A percentile compares a stretch with the other conserved stretches of the same genome.
Evolutionary conservation across 2,797 vertebrate genomes (phyloP).

Genomic region (Amblyraja radiata): DNA sequence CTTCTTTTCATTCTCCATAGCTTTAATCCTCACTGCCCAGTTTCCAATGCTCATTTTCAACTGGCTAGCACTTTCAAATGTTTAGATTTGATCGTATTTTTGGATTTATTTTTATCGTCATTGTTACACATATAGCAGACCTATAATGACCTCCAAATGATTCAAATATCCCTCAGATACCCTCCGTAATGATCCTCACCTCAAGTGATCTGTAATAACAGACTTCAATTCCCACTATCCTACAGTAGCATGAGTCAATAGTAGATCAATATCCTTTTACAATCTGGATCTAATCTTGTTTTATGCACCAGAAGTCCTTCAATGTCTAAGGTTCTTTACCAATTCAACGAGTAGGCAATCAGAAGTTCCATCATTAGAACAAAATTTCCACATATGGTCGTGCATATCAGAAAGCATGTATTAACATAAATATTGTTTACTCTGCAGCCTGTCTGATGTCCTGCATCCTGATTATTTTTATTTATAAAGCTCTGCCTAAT

Average conservation of each 20-base stretch:
- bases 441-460: not conserved
- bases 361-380: not conserved
- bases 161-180: not conserved
- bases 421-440: not conserved
- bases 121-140: not conserved
- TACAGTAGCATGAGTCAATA: not conserved
- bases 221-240: not conserved
- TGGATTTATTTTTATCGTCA: not conserved
- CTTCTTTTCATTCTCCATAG: not conserved
- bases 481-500: not conserved
- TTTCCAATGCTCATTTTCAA: not conserved
- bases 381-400: too few species aligned
- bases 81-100: not conserved
- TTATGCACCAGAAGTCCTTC: not conserved
- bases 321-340: not conserved
- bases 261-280: not conserved
- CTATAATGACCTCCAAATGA: not conserved
- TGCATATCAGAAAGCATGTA: not conserved
- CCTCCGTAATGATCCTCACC: not conserved
- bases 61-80: not conserved
- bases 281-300: not conserved
- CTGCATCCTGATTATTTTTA: not conserved
- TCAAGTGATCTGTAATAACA: not conserved
- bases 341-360: not conserved
- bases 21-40: not conserved